A percentile compares a stretch with the other conserved stretches of the same genome.
Conservation (phyloP, 92 coral and sea anemone species). For the Montipora capitata region DNA sequence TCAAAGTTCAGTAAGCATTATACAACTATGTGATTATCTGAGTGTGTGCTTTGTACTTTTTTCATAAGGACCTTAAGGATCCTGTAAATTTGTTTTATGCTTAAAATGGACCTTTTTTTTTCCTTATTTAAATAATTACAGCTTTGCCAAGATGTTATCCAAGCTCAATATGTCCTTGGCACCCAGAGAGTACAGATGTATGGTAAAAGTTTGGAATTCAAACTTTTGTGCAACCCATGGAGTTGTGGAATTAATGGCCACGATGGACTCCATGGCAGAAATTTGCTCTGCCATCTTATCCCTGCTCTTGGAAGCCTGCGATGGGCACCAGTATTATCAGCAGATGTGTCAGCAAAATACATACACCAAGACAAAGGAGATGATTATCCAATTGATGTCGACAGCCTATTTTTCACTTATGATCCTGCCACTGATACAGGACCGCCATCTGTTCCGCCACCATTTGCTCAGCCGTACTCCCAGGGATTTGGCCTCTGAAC, state of each 20-base stretch:
- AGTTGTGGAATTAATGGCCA: slow-evolving; percentile 51
- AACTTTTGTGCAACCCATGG: slow-evolving; percentile 65
- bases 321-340: slow-evolving; percentile 45
- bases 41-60: no score
- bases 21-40: no score
- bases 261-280: slow-evolving; percentile 72
- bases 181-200: slow-evolving; percentile 44
- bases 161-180: slow-evolving; percentile 45
- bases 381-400: slow-evolving; percentile 74
- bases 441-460: slow-evolving; percentile 36
- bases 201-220: slow-evolving; percentile 57
- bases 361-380: slow-evolving; percentile 51
- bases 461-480: slow-evolving; percentile 11
- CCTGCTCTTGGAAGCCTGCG: slow-evolving; percentile 50
- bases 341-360: slow-evolving; percentile 82
- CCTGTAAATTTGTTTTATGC: neutral
- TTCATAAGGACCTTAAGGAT: no score
- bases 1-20: no score
- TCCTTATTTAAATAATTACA: neutral
- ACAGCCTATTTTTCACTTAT: slow-evolving; percentile 67
- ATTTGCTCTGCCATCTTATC: slow-evolving; percentile 55
- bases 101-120: no score
- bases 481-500: neutral
- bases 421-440: slow-evolving; percentile 28
- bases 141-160: slow-evolving; percentile 56